Evolutionary conservation across 1,140 invertebrate species (phyloP).

Genomic region (Plectus sambesii): DNA sequence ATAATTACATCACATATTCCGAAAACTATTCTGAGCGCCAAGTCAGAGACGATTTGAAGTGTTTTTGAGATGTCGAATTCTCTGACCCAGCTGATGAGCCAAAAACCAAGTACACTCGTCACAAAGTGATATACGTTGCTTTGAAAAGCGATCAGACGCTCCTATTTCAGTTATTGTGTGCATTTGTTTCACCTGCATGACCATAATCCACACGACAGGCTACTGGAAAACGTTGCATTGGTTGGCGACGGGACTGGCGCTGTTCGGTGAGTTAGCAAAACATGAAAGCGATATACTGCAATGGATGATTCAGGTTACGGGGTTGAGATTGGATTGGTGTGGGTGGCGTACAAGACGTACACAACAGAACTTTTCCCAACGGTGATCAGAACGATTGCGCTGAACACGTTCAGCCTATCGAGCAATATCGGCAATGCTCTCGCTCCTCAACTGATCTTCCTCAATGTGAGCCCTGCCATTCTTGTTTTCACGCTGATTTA

Average conservation of each 20-base stretch:
- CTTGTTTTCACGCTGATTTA: constrained; percentile 3
- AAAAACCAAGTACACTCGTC: no score
- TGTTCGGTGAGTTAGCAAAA: constrained; percentile 21
- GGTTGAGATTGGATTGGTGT: constrained; percentile 23
- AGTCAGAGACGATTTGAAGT: no score
- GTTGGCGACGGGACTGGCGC: constrained; percentile 17
- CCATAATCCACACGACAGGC: constrained; percentile 21
- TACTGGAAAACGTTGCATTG: constrained; percentile 1
- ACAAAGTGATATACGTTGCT: no score
- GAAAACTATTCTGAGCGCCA: no score
- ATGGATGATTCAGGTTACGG: no score
- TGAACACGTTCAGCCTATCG: constrained; percentile 24
- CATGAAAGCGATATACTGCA: no score
- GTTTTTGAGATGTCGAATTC: no score
- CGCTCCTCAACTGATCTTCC: constrained; percentile 23
- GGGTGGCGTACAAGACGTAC: constrained; percentile 32
- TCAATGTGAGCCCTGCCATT: constrained; percentile 8
- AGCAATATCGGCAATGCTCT: constrained; percentile 20
- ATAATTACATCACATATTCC: no score
- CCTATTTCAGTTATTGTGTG: constrained; percentile 22
- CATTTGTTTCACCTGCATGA: constrained; percentile 24
- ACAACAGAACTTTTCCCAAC: constrained; percentile 31
- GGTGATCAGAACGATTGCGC: constrained; percentile 25
- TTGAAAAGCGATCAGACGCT: no score
- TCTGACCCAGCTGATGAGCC: no score